Evolutionary conservation across 2,888 invertebrate species (phyloP).

Genomic region (Epinotia bilunana): DNA sequence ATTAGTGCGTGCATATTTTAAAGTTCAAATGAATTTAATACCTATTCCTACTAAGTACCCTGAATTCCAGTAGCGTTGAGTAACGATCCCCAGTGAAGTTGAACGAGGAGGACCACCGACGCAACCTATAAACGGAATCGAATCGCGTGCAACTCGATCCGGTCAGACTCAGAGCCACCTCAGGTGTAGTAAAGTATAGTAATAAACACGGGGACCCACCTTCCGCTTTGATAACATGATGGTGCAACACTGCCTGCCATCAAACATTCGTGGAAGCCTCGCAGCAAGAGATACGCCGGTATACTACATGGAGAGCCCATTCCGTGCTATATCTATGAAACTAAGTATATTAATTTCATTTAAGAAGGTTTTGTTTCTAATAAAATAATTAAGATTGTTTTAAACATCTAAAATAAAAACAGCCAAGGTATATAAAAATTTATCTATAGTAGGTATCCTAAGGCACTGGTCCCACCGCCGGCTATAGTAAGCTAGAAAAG

Average conservation of each 20-base stretch:
- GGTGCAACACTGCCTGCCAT: not conserved
- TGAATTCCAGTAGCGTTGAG: not conserved
- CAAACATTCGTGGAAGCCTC: not conserved
- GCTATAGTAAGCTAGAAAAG: no score
- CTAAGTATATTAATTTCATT: no score
- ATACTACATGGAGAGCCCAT: no score
- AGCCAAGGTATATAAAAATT: no score
- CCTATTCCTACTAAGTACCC: not conserved
- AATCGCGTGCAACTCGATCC: conserved; percentile 1
- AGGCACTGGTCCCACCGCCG: no score
- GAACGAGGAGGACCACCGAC: conserved; percentile 3
- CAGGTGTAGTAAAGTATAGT: not conserved
- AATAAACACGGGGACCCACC: not conserved
- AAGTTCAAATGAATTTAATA: no score
- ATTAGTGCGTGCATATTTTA: no score
- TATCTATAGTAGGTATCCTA: no score
- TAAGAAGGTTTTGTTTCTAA: no score
- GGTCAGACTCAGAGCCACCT: not conserved
- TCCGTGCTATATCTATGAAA: no score
- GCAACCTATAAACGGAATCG: not conserved
- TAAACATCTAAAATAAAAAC: no score
- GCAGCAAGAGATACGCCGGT: not conserved
- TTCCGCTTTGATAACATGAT: not conserved
- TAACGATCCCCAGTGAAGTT: not conserved
- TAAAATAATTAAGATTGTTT: no score